Percentiles rank a stretch among this genome's conserved stretches.
phyloP scores from a whole-genome alignment of 2,888 invertebrate species.

The Chymomyza amoena region DNA sequence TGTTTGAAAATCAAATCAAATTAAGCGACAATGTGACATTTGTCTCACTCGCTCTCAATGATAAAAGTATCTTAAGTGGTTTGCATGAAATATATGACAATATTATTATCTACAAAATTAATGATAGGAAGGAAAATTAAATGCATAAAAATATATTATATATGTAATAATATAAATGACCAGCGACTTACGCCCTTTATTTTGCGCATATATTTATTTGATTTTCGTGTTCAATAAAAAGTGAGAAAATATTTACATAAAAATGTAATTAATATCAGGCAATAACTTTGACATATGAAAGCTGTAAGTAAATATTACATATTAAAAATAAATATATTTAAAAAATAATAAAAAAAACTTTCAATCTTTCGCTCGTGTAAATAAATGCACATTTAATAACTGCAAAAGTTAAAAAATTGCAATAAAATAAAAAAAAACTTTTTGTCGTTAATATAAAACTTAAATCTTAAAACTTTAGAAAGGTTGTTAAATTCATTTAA shows the following conservation, averaged over 20 bases:
- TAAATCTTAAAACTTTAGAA: neutral
- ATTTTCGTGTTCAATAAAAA: neutral
- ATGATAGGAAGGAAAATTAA: neutral
- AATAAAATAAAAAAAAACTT: neutral
- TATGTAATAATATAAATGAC: neutral
- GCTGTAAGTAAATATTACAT: neutral
- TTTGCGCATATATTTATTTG: neutral
- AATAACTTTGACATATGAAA: neutral
- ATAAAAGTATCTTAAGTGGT: neutral
- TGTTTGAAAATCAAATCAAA: conserved; percentile 34
- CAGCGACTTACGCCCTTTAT: neutral
- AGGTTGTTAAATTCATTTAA: too few relatives aligned
- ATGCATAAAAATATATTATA: neutral
- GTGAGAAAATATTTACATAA: neutral
- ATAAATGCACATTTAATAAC: neutral
- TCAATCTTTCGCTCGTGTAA: neutral
- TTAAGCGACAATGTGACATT: conserved; percentile 24
- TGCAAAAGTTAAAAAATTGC: neutral
- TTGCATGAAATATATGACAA: neutral
- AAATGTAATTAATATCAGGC: neutral
- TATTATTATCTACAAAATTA: neutral
- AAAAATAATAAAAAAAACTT: neutral
- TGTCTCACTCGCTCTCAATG: neutral
- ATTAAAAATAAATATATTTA: neutral
- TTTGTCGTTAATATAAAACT: neutral